Percentiles rank a stretch among this genome's conserved stretches.
phyloP scores from a whole-genome alignment of 2,113 vertebrate genomes.

The Oncorhynchus kisutch region DNA sequence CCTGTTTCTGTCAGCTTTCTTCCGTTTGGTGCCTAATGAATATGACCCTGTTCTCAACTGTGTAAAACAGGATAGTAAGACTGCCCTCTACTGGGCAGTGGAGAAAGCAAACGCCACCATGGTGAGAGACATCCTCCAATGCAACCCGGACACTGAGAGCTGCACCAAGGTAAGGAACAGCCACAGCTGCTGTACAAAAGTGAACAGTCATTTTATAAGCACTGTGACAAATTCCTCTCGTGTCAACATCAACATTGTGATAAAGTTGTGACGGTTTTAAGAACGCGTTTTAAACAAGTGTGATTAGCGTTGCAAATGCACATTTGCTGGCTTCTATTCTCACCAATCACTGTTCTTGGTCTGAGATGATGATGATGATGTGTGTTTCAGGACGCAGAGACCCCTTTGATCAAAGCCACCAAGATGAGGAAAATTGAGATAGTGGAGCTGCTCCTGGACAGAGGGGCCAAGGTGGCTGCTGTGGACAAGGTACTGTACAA shows the following conservation, averaged over 20 bases:
- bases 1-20: too few relatives aligned
- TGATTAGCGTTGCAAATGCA: not conserved
- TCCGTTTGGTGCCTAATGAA: not conserved
- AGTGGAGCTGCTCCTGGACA: constrained; percentile 93
- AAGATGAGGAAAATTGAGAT: constrained; percentile 99
- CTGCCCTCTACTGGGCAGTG: constrained; percentile 96
- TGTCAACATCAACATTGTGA: not conserved
- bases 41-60: not conserved
- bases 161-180: constrained; percentile 86
- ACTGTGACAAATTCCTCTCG: not conserved
- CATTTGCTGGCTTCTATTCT: not conserved
- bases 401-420: constrained; percentile 95
- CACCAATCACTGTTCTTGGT: not conserved
- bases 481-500: constrained; percentile 82
- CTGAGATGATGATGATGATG: not conserved
- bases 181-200: constrained; percentile 13
- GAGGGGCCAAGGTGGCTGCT: constrained; percentile 95
- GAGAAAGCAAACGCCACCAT: constrained; percentile 95
- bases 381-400: constrained; percentile 87
- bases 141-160: constrained; percentile 95
- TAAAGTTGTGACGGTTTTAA: too few relatives aligned
- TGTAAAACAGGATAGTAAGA: constrained; percentile 87
- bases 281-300: too few relatives aligned
- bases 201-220: not conserved
- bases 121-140: constrained; percentile 96